Evolutionary conservation across 2,113 vertebrate species (phyloP), one percentile per base, ranked within the genome.

Genomic region (Thomomys bottae): DNA sequence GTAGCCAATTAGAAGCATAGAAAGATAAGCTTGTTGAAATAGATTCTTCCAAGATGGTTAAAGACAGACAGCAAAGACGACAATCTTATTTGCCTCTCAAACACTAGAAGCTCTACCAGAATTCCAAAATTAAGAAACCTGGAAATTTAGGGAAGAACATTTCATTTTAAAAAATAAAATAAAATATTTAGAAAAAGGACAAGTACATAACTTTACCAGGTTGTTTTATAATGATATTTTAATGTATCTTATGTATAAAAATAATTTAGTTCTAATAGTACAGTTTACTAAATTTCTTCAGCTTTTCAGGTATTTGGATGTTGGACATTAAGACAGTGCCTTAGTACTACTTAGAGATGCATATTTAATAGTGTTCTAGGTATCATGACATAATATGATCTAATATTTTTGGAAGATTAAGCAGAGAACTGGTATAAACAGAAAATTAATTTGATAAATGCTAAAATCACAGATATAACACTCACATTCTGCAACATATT

Each of bases 161-260:
- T 80, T 82, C 32, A 36, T 64, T 59, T 87, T 6, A 59, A 59
- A 59, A 68, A 84, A 91, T 45, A 45, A 45, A 45, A 45, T 45
- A 84, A 45, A 67, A 11, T 72, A 4, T 81, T 89, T 76, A 14
- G 26, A 73, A 8, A 89, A 77, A 89, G 17, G 21, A 84, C 26
- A 71, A 32, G 26, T 84, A 84, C 7, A 80, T 38, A 20, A 76
- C 61, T 87, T 93, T 40, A 93, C 32, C 42, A 77, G 91, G 34
- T 32, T 81, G 18, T 32, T 34, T 81, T 76, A 63, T 70, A 87
- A 59, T 57, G 21, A 72, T 38, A 24, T 45, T 84, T 89, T 81
- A 84, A 81, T 67, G 68, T 5, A 57, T 40, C 88, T 66, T 20
- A 42, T 28, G 1, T 63, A 83, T 76, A 89, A 54, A 61, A 68